Evolutionary conservation across 2,888 invertebrate genomes (phyloP).

Genomic region (Nezara viridula): DNA sequence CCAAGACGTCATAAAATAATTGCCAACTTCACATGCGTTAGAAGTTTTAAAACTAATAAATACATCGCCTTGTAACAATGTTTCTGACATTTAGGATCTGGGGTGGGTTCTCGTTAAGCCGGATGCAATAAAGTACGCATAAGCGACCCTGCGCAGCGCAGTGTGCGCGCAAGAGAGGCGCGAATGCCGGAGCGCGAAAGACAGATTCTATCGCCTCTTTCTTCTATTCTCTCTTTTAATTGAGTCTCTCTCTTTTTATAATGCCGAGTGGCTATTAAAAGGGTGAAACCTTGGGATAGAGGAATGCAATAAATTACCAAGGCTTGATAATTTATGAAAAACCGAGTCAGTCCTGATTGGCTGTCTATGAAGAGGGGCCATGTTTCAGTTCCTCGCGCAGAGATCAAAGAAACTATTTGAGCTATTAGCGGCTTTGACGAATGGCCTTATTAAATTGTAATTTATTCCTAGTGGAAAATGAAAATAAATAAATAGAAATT

Average conservation of each 20-base stretch:
- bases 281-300: constrained; percentile 10
- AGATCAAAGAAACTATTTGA: neutral
- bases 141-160: neutral
- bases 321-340: constrained; percentile 27
- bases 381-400: neutral
- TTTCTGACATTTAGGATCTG: constrained; percentile 40
- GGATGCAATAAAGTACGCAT: constrained; percentile 52
- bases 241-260: constrained; percentile 22
- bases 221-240: constrained; percentile 20
- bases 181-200: neutral
- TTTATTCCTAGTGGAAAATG: neutral
- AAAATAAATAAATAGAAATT: neutral
- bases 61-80: constrained; percentile 47
- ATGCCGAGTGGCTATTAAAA: neutral
- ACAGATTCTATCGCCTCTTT: constrained; percentile 23
- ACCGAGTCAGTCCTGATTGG: neutral
- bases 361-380: neutral
- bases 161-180: neutral
- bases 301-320: constrained; percentile 40
- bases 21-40: neutral
- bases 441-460: neutral
- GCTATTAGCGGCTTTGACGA: neutral
- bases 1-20: neutral
- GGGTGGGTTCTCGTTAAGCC: constrained; percentile 12
- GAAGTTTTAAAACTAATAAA: constrained; percentile 52